Evolutionary conservation across 2,113 vertebrate species (phyloP), one percentile per base, ranked within the genome.

Genomic region (Ariopsis seemanni): DNA sequence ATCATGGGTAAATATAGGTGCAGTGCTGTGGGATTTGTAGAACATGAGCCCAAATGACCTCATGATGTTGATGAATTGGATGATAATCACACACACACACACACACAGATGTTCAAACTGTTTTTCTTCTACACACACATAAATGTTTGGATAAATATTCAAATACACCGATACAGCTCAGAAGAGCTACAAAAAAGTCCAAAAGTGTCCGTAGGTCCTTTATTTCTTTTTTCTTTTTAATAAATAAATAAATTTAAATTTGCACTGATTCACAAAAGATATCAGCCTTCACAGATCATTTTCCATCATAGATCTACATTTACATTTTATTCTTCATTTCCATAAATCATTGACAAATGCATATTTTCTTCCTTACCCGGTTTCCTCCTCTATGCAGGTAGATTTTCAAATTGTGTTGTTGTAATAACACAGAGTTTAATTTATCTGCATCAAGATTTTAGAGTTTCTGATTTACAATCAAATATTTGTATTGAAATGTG

Each of bases 11-110:
- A 57, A 55, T 79, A 30, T 8, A 55, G 12, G 52, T 79, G 52
- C 77, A 55, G 25, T 79, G 52, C 14, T 30, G 52, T 79, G 77
- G 77, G 77, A 79, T 53, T 79, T 79, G 77, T 79, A 27, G 50
- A 78, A 55, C 75, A 79, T 0, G 52, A 79, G 75, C 6, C 75
- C 75, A 27, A 17, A 27, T 9, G 77, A 79, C 52, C 52, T 79
- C 42, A 50, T n/a, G 11, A n/a, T 78, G 75, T 53, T 53, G 53
- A 78, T 78, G 20, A 15, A 52, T 50, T 77, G 1, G 7, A 53
- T 34, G 50, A 34, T 20, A 58, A 58, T 80, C 9, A 18, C 53
- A 20, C 71, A 42, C 71, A 42, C 48, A 52, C 34, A 42, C 69
- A 25, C 42, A 14, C 75, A 55, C 75, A 55, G 9, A 20, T 14